Evolutionary conservation across 2,888 invertebrate genomes (phyloP), one percentile per base, ranked within the genome.

Genomic region (Arge pagana): DNA sequence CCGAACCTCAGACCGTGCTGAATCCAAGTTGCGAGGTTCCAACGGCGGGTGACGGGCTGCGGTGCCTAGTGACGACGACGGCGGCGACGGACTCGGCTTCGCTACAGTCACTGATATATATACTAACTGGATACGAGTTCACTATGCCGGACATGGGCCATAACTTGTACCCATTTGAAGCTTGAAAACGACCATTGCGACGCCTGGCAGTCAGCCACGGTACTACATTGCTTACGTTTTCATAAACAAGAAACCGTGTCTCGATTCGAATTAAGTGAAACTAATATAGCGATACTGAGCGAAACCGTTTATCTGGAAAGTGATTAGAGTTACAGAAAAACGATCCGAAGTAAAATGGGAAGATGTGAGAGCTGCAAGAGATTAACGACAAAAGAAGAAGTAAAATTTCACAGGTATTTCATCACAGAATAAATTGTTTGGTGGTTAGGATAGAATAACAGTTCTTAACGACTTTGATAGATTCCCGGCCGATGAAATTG

Each of bases 291-390:
- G 37, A 19, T 10, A 37, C 1, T 3, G 8, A 4, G 37, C 19
- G 21, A 19, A 37, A 19, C n/a, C n/a, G n/a, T n/a, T n/a, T n/a
- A n/a, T n/a, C n/a, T n/a, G n/a, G n/a, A 4, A 37, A 37, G 4
- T 35, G 16, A 6, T 13, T 16, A 35, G 13, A 16, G 35, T 8
- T 35, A 5, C 15, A 35, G 3, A 3, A 35, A 35, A 16, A 35
- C 35, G 11, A n/a, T n/a, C n/a, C n/a, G n/a, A n/a, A n/a, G n/a
- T n/a, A 42, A 42, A 42, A 42, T 42, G 42, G 42, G 42, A 30
- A 42, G 42, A 30, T 42, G 42, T 18, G 28, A 3, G 30, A 30
- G 7, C 5, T 42, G 42, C 19, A 42, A 42, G 8, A 42, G 30
- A 19, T n/a, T 11, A n/a, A 42, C 30, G 5, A 40, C 40, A 13